phyloP scores from a whole-genome alignment of 2,113 vertebrate species.

The Asarcornis scutulata region DNA sequence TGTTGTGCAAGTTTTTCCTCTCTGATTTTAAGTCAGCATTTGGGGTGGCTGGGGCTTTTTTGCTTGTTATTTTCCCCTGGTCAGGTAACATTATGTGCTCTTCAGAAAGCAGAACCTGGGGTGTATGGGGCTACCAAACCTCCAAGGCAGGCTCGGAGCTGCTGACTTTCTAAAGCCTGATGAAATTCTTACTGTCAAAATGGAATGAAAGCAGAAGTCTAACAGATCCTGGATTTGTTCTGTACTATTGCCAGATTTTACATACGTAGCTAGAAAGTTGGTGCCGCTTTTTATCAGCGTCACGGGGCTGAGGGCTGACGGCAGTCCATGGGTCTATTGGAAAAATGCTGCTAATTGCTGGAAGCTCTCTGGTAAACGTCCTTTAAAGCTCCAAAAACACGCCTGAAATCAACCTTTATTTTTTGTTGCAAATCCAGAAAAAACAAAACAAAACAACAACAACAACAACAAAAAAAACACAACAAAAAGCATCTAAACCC shows the following conservation, averaged over 20 bases:
- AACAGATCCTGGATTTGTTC: not conserved
- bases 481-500: accelerated
- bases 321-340: not conserved
- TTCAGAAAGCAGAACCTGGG: not conserved
- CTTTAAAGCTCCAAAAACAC: not conserved
- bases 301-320: not conserved
- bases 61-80: accelerated
- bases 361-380: not conserved
- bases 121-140: not conserved
- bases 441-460: not conserved
- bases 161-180: not conserved
- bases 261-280: not conserved
- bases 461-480: not conserved
- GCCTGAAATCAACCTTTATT: not conserved
- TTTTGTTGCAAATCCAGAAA: not conserved
- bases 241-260: not conserved
- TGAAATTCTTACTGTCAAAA: not conserved
- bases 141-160: not conserved
- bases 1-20: not conserved
- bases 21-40: not conserved
- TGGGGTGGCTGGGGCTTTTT: not conserved
- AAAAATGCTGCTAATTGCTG: not conserved
- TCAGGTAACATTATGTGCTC: not conserved
- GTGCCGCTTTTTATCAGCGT: not conserved
- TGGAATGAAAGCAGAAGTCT: not conserved